A percentile compares a stretch with the other conserved stretches of the same genome.
phyloP scores from a whole-genome alignment of 2,113 vertebrate genomes.

The Sorex fumeus region DNA sequence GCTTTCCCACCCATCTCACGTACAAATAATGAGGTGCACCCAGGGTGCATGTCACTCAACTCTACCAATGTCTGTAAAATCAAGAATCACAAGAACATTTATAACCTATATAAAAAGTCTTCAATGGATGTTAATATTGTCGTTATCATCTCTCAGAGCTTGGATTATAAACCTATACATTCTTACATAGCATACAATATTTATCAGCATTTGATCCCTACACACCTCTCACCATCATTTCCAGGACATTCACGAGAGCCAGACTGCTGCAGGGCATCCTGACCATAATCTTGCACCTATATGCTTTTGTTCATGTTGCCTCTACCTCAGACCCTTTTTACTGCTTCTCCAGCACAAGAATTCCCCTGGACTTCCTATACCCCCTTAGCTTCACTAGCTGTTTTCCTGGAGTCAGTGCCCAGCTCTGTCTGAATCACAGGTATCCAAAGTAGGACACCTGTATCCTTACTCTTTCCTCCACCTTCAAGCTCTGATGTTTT shows the following conservation, averaged over 20 bases:
- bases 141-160: neutral
- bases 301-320: neutral
- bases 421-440: neutral
- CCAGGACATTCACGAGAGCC: neutral
- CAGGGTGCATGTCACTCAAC: rapidly evolving
- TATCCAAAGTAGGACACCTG: neutral
- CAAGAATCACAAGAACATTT: neutral
- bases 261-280: neutral
- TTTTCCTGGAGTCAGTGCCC: neutral
- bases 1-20: no score
- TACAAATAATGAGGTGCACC: neutral
- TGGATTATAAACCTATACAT: neutral
- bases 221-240: neutral
- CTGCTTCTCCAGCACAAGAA: neutral
- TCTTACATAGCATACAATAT: neutral
- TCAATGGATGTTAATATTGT: neutral
- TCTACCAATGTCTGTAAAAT: rapidly evolving
- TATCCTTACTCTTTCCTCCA: neutral
- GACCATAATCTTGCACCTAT: neutral
- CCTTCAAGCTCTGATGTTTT: neutral
- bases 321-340: neutral
- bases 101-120: neutral
- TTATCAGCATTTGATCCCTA: neutral
- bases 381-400: neutral
- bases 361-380: neutral